A percentile compares a stretch with the other conserved stretches of the same genome.
phyloP scores from a whole-genome alignment of 1,140 invertebrate genomes.

The Babylonia areolata region DNA sequence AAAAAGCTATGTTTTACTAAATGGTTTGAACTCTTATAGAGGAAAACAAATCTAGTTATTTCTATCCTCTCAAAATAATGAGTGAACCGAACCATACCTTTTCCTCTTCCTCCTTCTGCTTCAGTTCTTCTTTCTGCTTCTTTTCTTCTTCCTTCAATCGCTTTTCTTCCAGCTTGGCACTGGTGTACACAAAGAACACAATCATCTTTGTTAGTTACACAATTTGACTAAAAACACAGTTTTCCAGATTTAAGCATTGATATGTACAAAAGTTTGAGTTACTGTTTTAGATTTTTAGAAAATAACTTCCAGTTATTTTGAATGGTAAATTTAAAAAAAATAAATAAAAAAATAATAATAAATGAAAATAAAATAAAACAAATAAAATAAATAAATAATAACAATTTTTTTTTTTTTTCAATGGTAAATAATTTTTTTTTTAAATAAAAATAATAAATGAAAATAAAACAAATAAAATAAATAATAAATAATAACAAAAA shows the following conservation, averaged over 20 bases:
- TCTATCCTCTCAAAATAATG: neutral
- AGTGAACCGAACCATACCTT: constrained; percentile 73
- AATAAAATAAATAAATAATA: too few relatives aligned
- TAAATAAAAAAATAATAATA: too few relatives aligned
- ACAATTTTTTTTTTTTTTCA: too few relatives aligned
- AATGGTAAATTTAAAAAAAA: neutral
- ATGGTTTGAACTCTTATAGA: too few relatives aligned
- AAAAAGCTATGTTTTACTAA: too few relatives aligned
- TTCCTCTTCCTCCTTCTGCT: constrained; percentile 77
- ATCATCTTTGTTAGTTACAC: too few relatives aligned
- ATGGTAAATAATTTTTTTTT: too few relatives aligned
- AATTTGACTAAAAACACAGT: constrained; percentile 39
- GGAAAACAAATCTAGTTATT: too few relatives aligned
- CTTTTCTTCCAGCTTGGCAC: constrained; percentile 66
- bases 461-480: neutral
- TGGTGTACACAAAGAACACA: too few relatives aligned
- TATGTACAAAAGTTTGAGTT: neutral
- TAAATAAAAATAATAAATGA: neutral
- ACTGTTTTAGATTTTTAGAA: neutral
- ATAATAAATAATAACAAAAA: too few relatives aligned
- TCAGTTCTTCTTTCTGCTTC: constrained; percentile 62
- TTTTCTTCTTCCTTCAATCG: constrained; percentile 71
- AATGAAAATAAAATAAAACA: too few relatives aligned
- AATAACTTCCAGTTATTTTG: neutral
- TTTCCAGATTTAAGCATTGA: too few relatives aligned